A percentile compares a stretch with the other conserved stretches of the same genome.
phyloP scores from a whole-genome alignment of 2,888 invertebrate species.

The Linhomoeus sp. region DNA sequence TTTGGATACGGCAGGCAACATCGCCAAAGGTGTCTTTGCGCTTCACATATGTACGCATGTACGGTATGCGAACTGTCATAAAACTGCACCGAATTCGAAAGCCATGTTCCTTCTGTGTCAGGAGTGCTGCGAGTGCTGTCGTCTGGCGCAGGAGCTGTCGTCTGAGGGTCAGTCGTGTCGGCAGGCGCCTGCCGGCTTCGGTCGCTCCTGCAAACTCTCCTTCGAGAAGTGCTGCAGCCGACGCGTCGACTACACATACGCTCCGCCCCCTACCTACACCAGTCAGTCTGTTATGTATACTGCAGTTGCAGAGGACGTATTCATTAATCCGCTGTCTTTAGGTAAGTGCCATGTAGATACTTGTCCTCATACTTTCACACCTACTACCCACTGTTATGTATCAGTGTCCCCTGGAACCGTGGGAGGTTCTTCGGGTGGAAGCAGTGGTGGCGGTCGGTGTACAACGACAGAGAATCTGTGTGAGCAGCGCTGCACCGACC shows the following conservation, averaged over 20 bases:
- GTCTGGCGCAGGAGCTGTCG: slow-evolving; percentile 3
- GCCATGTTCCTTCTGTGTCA: no score
- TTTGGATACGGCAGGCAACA: no score
- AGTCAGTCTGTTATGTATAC: no score
- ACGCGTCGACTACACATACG: not conserved
- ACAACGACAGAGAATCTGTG: not conserved
- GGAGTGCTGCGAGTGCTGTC: slow-evolving; percentile 9
- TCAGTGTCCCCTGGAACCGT: no score
- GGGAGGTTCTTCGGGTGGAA: no score
- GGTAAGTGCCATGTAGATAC: no score
- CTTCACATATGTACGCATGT: no score
- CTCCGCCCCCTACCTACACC: slow-evolving; percentile 2
- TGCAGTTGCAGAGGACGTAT: slow-evolving; percentile 1
- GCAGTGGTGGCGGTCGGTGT: no score
- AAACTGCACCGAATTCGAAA: no score
- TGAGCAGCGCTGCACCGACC: not conserved
- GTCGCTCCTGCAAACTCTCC: slow-evolving; percentile 1
- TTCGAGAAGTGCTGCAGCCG: slow-evolving; percentile 4
- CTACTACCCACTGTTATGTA: not conserved
- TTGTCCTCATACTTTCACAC: not conserved
- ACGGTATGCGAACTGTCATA: no score
- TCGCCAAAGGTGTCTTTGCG: no score
- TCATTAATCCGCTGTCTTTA: no score
- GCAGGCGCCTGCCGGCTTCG: not conserved
- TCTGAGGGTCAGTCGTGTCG: not conserved